phyloP scores from a whole-genome alignment of 2,113 vertebrate genomes.

The Nicator chloris region DNA sequence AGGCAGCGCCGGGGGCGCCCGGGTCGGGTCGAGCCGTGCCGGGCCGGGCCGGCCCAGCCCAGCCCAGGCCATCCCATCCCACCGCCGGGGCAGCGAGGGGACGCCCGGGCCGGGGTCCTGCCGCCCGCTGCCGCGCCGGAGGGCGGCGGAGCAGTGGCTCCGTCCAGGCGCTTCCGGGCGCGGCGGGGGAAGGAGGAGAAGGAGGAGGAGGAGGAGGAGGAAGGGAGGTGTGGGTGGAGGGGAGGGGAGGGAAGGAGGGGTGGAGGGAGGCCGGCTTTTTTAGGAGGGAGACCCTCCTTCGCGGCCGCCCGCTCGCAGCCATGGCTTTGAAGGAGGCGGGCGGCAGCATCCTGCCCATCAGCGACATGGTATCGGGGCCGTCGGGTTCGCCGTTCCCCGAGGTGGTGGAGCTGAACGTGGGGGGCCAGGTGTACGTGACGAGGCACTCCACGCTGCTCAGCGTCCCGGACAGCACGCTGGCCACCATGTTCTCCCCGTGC shows the following conservation, averaged over 20 bases:
- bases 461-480: constrained; percentile 83
- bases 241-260: background rate
- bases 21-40: background rate
- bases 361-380: constrained; percentile 81
- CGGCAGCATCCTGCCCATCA: constrained; percentile 82
- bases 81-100: background rate
- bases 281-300: constrained; percentile 51
- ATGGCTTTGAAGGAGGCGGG: constrained; percentile 87
- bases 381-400: constrained; percentile 79
- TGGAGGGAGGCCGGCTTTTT: constrained; percentile 39
- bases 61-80: background rate
- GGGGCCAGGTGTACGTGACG: constrained; percentile 89
- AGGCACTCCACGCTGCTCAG: constrained; percentile 85
- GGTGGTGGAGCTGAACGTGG: constrained; percentile 89
- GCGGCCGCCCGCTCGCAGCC: constrained; percentile 41
- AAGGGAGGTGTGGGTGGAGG: background rate
- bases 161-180: background rate
- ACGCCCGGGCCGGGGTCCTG: background rate
- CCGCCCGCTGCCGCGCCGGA: background rate
- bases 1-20: background rate
- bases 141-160: background rate
- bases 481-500: constrained; percentile 80
- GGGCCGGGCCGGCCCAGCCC: background rate
- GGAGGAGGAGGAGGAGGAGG: background rate
- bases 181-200: background rate